phyloP scores from a whole-genome alignment of 2,797 vertebrate species.

The Leptoclinus maculatus region DNA sequence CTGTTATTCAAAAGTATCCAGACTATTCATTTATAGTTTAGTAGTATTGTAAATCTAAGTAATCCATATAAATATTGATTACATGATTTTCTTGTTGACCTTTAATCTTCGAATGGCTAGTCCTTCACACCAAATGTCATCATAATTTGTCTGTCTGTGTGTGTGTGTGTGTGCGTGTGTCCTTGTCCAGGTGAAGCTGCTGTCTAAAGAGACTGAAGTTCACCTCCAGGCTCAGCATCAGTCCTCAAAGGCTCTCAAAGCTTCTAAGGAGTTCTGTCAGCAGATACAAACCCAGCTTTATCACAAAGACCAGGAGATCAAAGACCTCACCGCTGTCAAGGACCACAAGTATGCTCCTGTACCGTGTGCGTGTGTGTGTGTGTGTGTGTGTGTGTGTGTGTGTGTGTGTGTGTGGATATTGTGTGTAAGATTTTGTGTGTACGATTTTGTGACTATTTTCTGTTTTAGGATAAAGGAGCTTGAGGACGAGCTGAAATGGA shows the following conservation, averaged over 20 bases:
- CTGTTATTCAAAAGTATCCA: background rate
- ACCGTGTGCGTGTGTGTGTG: background rate
- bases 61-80: background rate
- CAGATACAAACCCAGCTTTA: slow-evolving; percentile 76
- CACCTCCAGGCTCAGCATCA: slow-evolving; percentile 69
- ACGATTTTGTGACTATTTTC: background rate
- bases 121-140: background rate
- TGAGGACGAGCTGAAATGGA: slow-evolving; percentile 67
- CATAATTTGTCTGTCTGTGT: background rate
- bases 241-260: slow-evolving; percentile 71
- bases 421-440: background rate
- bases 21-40: background rate
- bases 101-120: background rate
- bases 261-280: slow-evolving; percentile 64
- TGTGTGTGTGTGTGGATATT: background rate
- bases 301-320: slow-evolving; percentile 74
- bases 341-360: slow-evolving; percentile 77
- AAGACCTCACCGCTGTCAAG: slow-evolving; percentile 74
- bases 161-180: background rate
- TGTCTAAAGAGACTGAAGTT: slow-evolving; percentile 80
- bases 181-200: slow-evolving; percentile 80
- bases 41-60: background rate
- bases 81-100: background rate
- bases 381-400: background rate
- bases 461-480: slow-evolving; percentile 84